Evolutionary conservation across 1,140 invertebrate species (phyloP).

Genomic region (Drosophila simulans): DNA sequence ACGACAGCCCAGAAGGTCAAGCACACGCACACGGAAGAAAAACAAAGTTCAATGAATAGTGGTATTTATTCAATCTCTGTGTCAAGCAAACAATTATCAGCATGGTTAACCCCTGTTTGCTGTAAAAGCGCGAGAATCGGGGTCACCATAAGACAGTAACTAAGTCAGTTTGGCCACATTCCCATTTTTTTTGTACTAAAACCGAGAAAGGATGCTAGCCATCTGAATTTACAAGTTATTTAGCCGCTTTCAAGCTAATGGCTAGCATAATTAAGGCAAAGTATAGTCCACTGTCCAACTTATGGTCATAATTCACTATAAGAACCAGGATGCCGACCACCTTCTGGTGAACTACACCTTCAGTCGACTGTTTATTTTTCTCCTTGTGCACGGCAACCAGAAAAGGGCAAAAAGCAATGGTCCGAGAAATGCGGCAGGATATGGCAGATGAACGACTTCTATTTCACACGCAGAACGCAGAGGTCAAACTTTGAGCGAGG

Average conservation of each 20-base stretch:
- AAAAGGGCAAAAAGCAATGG: not conserved
- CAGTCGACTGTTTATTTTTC: not conserved
- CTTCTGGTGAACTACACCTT: not conserved
- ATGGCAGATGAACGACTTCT: constrained; percentile 67
- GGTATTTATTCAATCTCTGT: not conserved
- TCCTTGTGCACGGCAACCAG: not conserved
- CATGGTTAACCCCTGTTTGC: no score
- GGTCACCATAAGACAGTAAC: no score
- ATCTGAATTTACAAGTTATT: no score
- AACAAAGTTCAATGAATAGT: constrained; percentile 11
- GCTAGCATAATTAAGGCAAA: no score
- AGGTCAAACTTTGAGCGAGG: constrained; percentile 18
- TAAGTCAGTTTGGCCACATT: no score
- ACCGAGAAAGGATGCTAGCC: not conserved
- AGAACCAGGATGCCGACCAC: not conserved
- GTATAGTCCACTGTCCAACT: not conserved
- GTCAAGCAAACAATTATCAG: not conserved
- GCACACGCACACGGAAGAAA: constrained; percentile 29
- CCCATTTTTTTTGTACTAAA: not conserved
- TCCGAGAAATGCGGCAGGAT: constrained; percentile 47
- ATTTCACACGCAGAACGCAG: constrained; percentile 41
- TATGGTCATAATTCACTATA: not conserved
- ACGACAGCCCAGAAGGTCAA: constrained; percentile 81
- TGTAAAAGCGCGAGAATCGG: no score
- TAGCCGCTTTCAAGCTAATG: no score